Evolutionary conservation across 2,113 vertebrate genomes (phyloP).

Genomic region (Entomyzon cyanotis): DNA sequence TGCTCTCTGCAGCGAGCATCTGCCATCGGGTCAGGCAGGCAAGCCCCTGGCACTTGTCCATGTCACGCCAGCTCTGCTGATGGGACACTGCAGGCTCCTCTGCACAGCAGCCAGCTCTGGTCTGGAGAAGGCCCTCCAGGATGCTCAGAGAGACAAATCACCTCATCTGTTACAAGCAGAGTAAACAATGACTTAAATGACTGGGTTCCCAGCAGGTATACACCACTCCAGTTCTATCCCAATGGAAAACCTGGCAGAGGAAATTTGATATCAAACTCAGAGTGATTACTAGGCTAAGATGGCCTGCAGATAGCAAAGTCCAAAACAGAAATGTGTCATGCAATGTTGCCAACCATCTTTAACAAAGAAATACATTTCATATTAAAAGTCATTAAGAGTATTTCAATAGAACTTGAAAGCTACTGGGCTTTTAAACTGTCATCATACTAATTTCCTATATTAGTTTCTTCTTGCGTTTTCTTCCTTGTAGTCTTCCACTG

Average conservation of each 20-base stretch:
- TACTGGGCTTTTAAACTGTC: neutral
- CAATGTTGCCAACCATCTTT: neutral
- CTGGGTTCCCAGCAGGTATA: neutral
- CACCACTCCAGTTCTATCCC: neutral
- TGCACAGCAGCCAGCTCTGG: neutral
- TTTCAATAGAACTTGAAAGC: neutral
- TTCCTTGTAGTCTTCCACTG: neutral
- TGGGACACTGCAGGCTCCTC: neutral
- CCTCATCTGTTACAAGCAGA: neutral
- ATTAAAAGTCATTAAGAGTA: neutral
- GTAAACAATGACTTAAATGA: neutral
- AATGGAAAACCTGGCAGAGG: neutral
- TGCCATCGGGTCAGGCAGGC: neutral
- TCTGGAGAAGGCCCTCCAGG: neutral
- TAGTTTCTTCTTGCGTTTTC: neutral
- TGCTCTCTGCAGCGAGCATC: neutral
- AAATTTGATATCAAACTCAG: neutral
- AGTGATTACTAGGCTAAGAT: neutral
- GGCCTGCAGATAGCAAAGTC: neutral
- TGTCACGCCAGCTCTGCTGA: neutral
- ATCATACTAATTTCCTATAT: neutral
- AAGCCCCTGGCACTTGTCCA: accelerated
- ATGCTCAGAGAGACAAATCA: neutral
- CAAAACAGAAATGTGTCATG: neutral
- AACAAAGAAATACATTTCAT: neutral